Conservation (phyloP, 64 coral and sea anemone species). For the Montipora sp. region DNA sequence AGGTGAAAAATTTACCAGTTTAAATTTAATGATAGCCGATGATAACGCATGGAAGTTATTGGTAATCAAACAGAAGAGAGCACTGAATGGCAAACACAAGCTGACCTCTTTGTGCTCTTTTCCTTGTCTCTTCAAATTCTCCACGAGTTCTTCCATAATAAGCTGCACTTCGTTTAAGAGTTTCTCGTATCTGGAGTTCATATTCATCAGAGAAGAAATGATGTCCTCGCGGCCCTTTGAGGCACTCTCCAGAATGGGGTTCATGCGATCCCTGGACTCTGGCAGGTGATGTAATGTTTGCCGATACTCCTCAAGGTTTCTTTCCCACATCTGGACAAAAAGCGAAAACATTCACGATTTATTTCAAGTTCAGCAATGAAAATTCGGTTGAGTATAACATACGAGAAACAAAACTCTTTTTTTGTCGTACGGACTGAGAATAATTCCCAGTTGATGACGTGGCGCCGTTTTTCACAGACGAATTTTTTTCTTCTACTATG, state of each 20-base stretch:
- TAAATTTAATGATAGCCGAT: too few species aligned
- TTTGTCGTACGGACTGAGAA: too few species aligned
- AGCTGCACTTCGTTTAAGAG: constrained; percentile 79
- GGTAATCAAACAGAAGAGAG: too few species aligned
- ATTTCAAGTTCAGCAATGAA: not conserved
- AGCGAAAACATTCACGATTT: not conserved
- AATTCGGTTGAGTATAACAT: not conserved
- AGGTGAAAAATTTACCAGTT: too few species aligned
- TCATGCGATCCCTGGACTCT: constrained; percentile 82
- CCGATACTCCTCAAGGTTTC: constrained; percentile 78
- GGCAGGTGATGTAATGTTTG: constrained; percentile 81
- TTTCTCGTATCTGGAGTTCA: constrained; percentile 80
- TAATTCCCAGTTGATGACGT: too few species aligned
- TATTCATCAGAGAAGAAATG: constrained; percentile 64
- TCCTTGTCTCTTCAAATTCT: constrained; percentile 81
- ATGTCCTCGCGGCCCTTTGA: constrained; percentile 79
- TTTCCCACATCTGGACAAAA: constrained; percentile 68
- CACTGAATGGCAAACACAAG: too few species aligned
- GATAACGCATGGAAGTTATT: too few species aligned
- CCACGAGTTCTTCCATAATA: constrained; percentile 72
- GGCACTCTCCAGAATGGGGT: constrained; percentile 75
- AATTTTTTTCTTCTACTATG: too few species aligned
- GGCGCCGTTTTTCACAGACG: too few species aligned
- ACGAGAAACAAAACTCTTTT: too few species aligned
- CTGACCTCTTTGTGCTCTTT: constrained; percentile 79